Evolutionary conservation across 2,888 invertebrate species (phyloP), one percentile per base, ranked within the genome.

Genomic region (Stenchaetothrips biformis): DNA sequence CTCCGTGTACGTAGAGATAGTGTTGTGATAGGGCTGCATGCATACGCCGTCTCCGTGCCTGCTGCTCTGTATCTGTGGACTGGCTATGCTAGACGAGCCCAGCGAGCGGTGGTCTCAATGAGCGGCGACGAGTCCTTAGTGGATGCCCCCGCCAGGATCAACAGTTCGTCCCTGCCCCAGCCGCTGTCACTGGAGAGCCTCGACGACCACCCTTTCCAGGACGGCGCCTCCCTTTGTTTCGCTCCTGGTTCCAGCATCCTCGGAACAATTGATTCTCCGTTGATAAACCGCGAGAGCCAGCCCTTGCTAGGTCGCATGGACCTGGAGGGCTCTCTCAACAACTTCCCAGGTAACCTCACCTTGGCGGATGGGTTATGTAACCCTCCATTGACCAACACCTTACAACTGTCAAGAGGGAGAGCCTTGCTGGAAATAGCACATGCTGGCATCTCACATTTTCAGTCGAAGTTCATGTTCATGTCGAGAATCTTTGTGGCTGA

Each of bases 261-360:
- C 74, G 93, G 93, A 88, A 91, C 91, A 89, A 92, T 94, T 92
- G 95, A 95, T 91, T 93, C 93, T 80, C 91, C 93, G 86, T 92
- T 93, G 83, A 91, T 92, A 82, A 94, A 94, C 88, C 91, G 96
- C 86, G 98, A 98, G 91, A 95, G 95, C 88, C 97, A 97, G 89
- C 97, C 97, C 87, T 92, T 98, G 83, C 90, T 98, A 80, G 93
- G 94, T 89, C 92, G 92, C 87, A 91, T 92, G 87, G 93, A 93
- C 85, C 89, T 92, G 84, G 93, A 94, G 85, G 89, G 91, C 84
- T 91, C 93, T 82, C 94, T 91, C 86, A 96, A 97, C 87, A 92
- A 93, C 86, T 97, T 97, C 88, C 93, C 95, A 89, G 96, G 96
- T 95, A 87, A 84, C 82, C 82, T 79, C 77, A 80, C 48, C 27